Percentiles rank a stretch among this genome's conserved stretches.
Evolutionary conservation across 2,113 vertebrate genomes (phyloP).

Genomic region (Platichthys stellatus): DNA sequence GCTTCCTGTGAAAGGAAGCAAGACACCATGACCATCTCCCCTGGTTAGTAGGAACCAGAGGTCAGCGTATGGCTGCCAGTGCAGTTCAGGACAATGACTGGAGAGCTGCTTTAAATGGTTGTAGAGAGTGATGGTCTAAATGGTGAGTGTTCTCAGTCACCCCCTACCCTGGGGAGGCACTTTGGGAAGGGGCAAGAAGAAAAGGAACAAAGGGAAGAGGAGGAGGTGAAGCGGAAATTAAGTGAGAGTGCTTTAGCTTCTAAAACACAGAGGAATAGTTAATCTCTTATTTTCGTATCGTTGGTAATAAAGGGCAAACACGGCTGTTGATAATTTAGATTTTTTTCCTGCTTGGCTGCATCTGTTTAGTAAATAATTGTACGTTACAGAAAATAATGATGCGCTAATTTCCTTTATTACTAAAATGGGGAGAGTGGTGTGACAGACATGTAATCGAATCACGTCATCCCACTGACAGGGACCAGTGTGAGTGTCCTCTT

Average conservation of each 20-base stretch:
- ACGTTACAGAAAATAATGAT: no score
- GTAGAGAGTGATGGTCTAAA: slow-evolving; percentile 33
- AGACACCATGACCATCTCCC: slow-evolving; percentile 7
- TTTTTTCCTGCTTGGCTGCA: background rate
- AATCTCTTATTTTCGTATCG: slow-evolving; percentile 10
- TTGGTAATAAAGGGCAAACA: background rate
- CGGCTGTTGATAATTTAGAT: background rate
- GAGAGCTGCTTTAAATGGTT: slow-evolving; percentile 38
- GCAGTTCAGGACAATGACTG: slow-evolving; percentile 26
- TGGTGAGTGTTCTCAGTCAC: slow-evolving; percentile 12
- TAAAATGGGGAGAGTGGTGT: no score
- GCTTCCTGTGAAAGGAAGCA: background rate
- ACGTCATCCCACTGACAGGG: background rate
- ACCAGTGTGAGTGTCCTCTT: background rate
- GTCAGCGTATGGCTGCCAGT: slow-evolving; percentile 30
- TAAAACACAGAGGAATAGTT: background rate
- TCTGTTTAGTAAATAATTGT: background rate
- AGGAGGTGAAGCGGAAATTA: slow-evolving; percentile 13
- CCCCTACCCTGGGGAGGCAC: slow-evolving; percentile 20
- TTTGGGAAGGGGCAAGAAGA: slow-evolving; percentile 1
- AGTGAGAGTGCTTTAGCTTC: background rate
- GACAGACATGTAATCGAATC: background rate
- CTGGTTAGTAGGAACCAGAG: slow-evolving; percentile 51
- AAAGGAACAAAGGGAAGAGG: background rate
- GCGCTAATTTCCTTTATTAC: no score